Conservation (phyloP, 2,113 vertebrate genomes). For the Sturnus vulgaris region DNA sequence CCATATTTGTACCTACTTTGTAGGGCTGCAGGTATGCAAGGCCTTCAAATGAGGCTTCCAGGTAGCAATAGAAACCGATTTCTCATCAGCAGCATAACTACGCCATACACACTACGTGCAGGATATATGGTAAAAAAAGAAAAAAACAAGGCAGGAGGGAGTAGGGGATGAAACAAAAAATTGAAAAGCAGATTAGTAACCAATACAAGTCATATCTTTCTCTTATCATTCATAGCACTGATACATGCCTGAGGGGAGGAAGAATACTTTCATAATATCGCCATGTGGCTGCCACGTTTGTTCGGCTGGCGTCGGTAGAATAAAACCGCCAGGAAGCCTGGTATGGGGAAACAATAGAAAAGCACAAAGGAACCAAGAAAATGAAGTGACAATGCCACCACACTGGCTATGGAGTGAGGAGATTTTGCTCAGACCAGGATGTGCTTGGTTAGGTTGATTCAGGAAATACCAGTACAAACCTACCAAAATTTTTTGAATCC, state of each 20-base stretch:
- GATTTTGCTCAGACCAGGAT: neutral
- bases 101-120: slow-evolving; percentile 97
- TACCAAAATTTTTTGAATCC: neutral
- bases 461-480: neutral
- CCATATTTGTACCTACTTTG: slow-evolving; percentile 95
- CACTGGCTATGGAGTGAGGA: neutral
- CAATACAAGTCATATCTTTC: slow-evolving; percentile 69
- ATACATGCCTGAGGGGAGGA: slow-evolving; percentile 84
- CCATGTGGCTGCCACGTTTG: slow-evolving; percentile 80
- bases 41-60: slow-evolving; percentile 99
- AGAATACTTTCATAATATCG: slow-evolving; percentile 81
- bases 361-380: slow-evolving; percentile 65
- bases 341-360: slow-evolving; percentile 71
- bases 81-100: slow-evolving; percentile 99
- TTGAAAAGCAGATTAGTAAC: slow-evolving; percentile 81
- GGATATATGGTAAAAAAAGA: slow-evolving; percentile 72
- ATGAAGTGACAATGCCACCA: slow-evolving; percentile 55
- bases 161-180: slow-evolving; percentile 74
- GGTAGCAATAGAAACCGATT: slow-evolving; percentile 99
- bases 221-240: slow-evolving; percentile 71
- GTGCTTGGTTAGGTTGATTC: neutral
- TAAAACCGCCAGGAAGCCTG: slow-evolving; percentile 84
- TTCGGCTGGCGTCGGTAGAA: slow-evolving; percentile 77
- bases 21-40: slow-evolving; percentile 99
- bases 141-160: slow-evolving; percentile 71